Evolutionary conservation across 23 tunicate species (phyloP).

Genomic region (Trididemnum miniatum): DNA sequence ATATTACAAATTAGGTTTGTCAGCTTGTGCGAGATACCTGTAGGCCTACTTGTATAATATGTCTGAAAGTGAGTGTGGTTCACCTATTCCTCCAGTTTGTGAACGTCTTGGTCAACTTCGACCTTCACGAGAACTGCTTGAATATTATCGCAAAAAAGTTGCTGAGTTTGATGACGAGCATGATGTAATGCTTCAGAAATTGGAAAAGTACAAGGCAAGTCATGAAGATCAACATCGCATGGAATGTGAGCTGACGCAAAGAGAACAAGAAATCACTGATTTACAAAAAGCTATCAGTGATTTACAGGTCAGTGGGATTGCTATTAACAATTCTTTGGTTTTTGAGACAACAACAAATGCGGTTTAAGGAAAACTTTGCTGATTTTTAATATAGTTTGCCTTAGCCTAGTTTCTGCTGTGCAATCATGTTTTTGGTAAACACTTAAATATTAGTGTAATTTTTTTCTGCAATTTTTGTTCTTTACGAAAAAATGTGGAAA

Average conservation of each 20-base stretch:
- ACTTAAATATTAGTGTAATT: no score
- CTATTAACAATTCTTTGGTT: no score
- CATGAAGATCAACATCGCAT: constrained; percentile 88
- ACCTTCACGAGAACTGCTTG: constrained; percentile 92
- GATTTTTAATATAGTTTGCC: no score
- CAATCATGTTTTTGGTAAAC: no score
- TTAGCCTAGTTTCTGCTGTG: no score
- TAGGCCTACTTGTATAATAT: neutral
- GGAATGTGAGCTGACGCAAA: constrained; percentile 79
- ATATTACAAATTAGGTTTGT: neutral
- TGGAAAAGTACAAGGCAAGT: constrained; percentile 65
- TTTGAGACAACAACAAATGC: no score
- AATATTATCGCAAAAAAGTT: constrained; percentile 90
- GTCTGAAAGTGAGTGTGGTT: constrained; percentile 28
- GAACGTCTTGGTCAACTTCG: constrained; percentile 82
- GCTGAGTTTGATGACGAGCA: constrained; percentile 91
- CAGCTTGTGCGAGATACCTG: neutral
- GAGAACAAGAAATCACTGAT: constrained; percentile 95
- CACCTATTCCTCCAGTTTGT: constrained; percentile 80
- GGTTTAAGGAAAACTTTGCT: no score
- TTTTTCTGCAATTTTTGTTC: no score
- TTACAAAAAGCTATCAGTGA: constrained; percentile 98
- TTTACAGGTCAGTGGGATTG: constrained; percentile 68
- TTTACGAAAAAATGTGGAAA: no score
- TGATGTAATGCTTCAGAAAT: constrained; percentile 57